These are phyloP conservation scores for Poecilobothrus nobilitatus DNA, from an alignment of 2,888 invertebrate genomes.

Conservation along the genomic window DNA sequence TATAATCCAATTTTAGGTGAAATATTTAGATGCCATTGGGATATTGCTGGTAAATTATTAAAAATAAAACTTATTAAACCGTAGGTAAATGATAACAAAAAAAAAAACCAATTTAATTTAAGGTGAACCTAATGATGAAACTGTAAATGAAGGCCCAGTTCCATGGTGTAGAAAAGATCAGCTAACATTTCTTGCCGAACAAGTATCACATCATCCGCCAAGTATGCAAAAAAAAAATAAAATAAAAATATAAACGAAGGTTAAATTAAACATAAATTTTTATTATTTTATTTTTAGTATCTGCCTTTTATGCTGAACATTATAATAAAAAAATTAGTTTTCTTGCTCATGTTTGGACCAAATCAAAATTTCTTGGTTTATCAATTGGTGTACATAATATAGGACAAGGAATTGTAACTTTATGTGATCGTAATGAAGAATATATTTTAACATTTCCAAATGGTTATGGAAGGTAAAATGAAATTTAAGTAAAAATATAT, in stretches of 20 bases:
- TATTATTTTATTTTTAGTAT: slow-evolving; percentile 53
- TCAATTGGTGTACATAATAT: slow-evolving; percentile 98
- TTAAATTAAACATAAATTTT: no score
- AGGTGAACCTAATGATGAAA: slow-evolving; percentile 29
- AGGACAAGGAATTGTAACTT: slow-evolving; percentile 84
- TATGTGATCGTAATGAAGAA: slow-evolving; percentile 85
- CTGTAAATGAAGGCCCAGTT: slow-evolving; percentile 74
- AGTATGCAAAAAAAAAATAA: slow-evolving; percentile 48
- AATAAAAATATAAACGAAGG: no score
- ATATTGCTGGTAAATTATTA: slow-evolving; percentile 47
- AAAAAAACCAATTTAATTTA: neutral
- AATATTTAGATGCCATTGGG: slow-evolving; percentile 85
- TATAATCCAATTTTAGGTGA: slow-evolving; percentile 98
- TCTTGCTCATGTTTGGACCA: slow-evolving; percentile 97
- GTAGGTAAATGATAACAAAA: neutral
- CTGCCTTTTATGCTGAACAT: slow-evolving; percentile 98
- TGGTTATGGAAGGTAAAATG: slow-evolving; percentile 79
- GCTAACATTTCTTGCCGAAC: slow-evolving; percentile 91
- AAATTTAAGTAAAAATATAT: slow-evolving; percentile 10
- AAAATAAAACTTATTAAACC: neutral
- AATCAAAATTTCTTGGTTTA: slow-evolving; percentile 96
- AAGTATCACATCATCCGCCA: slow-evolving; percentile 98
- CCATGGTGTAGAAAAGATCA: slow-evolving; percentile 85
- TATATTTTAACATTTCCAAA: slow-evolving; percentile 96
- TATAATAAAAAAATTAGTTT: slow-evolving; percentile 81